Evolutionary conservation across 2,888 invertebrate species (phyloP).

Genomic region (Cephus rjabovi): DNA sequence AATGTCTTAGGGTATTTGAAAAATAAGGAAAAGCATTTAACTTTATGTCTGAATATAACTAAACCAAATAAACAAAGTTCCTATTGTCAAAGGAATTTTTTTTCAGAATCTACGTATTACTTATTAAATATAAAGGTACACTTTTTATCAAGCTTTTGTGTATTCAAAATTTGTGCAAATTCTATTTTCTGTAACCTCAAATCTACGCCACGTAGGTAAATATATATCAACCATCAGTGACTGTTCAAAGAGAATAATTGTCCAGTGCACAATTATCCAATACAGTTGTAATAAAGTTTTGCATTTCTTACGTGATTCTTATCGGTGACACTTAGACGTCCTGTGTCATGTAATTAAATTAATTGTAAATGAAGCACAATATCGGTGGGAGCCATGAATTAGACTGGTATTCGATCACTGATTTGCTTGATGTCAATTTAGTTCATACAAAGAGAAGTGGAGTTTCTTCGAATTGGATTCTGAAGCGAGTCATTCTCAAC

Average conservation of each 20-base stretch:
- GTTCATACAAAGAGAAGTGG: neutral
- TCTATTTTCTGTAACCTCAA: neutral
- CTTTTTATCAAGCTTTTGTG: neutral
- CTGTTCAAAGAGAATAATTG: neutral
- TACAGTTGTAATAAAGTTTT: neutral
- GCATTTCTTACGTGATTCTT: neutral
- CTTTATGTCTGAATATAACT: neutral
- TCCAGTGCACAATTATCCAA: neutral
- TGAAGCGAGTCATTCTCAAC: neutral
- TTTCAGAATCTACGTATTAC: neutral
- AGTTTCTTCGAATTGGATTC: neutral
- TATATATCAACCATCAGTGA: neutral
- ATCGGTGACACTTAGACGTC: neutral
- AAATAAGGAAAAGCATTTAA: neutral
- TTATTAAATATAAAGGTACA: neutral
- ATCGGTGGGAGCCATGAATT: neutral
- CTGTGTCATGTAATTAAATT: neutral
- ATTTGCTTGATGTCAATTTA: neutral
- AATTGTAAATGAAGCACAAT: neutral
- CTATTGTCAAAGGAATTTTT: neutral
- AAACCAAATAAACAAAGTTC: neutral
- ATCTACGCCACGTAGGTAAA: neutral
- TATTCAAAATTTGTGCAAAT: neutral
- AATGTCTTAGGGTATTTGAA: neutral
- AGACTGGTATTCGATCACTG: neutral